Conservation (phyloP, 1,140 invertebrate genomes). For the Diplogasteroides magnus region DNA sequence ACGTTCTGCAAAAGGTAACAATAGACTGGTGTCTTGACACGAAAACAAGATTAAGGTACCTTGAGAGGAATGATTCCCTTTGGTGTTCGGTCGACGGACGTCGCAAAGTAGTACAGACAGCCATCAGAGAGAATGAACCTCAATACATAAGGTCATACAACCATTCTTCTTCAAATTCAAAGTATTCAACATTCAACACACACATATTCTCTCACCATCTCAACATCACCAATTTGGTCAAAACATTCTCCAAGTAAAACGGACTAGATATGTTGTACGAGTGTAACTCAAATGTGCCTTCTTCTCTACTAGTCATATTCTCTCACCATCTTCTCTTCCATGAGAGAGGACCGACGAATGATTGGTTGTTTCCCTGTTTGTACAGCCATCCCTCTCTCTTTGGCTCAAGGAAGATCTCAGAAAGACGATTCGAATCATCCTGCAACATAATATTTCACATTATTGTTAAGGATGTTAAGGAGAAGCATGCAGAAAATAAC, state of each 20-base stretch:
- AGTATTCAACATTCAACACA: not conserved
- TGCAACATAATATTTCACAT: no score
- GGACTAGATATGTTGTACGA: conserved; percentile 14
- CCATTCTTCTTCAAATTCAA: not conserved
- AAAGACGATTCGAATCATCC: conserved; percentile 96
- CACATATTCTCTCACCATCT: conserved; percentile 8
- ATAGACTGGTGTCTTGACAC: not conserved
- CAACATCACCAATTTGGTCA: conserved; percentile 6
- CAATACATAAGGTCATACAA: not conserved
- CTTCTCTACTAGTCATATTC: not conserved
- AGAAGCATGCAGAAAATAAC: no score
- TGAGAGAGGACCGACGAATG: conserved; percentile 15
- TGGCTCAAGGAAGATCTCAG: conserved; percentile 99
- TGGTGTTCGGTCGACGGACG: conserved; percentile 20
- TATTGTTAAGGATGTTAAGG: no score
- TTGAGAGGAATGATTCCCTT: conserved; percentile 25
- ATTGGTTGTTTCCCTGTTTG: conserved; percentile 74
- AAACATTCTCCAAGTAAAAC: conserved; percentile 16
- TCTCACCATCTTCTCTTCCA: conserved; percentile 27
- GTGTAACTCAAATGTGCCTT: not conserved
- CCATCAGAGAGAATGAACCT: conserved; percentile 23
- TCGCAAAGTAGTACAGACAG: conserved; percentile 28
- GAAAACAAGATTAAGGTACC: not conserved
- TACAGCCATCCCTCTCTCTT: conserved; percentile 98
- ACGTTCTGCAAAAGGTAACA: conserved; percentile 13